Evolutionary conservation across 2,888 invertebrate genomes (phyloP).

Genomic region (Odontocerum albicorne): DNA sequence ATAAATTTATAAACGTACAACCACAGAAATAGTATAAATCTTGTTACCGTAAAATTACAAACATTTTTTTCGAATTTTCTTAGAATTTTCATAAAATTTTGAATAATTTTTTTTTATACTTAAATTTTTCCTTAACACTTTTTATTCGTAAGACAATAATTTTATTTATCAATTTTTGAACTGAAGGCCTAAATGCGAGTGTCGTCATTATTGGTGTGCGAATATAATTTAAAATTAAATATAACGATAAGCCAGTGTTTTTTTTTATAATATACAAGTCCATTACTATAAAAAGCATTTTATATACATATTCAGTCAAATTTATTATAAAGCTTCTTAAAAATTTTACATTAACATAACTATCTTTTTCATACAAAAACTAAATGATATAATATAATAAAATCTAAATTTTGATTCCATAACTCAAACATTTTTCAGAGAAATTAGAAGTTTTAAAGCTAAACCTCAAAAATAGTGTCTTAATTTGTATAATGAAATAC

Average conservation of each 20-base stretch:
- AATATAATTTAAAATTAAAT: slow-evolving; percentile 29
- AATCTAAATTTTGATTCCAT: no score
- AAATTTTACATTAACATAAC: no score
- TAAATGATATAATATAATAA: no score
- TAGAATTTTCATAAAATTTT: slow-evolving; percentile 36
- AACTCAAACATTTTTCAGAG: no score
- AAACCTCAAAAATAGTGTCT: no score
- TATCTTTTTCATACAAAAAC: no score
- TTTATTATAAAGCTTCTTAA: no score
- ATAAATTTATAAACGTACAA: slow-evolving; percentile 35
- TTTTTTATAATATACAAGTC: neutral
- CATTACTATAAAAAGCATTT: no score
- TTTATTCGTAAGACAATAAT: slow-evolving; percentile 35
- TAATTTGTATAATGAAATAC: no score
- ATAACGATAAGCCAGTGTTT: neutral
- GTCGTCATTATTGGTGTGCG: slow-evolving; percentile 64
- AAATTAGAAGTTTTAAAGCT: no score
- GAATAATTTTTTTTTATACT: slow-evolving; percentile 35
- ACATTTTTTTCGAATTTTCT: slow-evolving; percentile 28
- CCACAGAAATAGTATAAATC: slow-evolving; percentile 36
- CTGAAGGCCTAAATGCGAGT: slow-evolving; percentile 70
- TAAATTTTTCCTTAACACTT: slow-evolving; percentile 30
- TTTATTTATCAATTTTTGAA: slow-evolving; percentile 58
- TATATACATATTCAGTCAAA: no score
- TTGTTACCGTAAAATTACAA: slow-evolving; percentile 36